A percentile compares a stretch with the other conserved stretches of the same genome.
Conservation (phyloP, 1,140 invertebrate species). For the Euschistus heros region DNA sequence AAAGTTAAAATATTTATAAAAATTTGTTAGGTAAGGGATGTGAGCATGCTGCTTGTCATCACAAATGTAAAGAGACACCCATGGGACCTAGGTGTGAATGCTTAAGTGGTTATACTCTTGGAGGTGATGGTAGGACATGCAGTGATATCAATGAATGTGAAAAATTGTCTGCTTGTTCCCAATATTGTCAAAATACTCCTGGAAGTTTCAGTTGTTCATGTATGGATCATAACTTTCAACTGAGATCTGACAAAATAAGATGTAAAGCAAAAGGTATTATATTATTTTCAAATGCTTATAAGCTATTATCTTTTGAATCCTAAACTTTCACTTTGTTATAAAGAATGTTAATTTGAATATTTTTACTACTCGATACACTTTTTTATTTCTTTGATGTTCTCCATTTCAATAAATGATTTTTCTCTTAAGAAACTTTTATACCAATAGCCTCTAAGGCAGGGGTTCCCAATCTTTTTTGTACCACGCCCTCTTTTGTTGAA, state of each 20-base stretch:
- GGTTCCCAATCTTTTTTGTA: no score
- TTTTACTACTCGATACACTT: no score
- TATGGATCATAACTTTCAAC: conserved; percentile 53
- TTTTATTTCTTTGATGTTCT: no score
- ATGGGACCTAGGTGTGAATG: conserved; percentile 30
- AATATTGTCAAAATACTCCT: conserved; percentile 67
- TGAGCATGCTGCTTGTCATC: conserved; percentile 24
- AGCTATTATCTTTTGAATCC: no score
- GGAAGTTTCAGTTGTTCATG: conserved; percentile 81
- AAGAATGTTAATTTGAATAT: no score
- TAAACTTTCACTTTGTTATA: no score
- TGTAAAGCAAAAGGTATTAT: conserved; percentile 49
- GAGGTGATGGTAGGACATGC: conserved; percentile 27
- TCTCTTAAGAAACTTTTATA: no score
- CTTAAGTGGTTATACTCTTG: conserved; percentile 26
- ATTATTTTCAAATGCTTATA: no score
- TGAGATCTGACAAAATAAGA: conserved; percentile 51
- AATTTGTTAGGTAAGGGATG: conserved; percentile 26
- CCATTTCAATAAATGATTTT: no score
- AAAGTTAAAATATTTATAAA: background rate
- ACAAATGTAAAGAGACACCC: conserved; percentile 30
- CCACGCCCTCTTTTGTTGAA: no score
- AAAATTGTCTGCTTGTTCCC: conserved; percentile 60
- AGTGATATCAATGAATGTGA: conserved; percentile 32
- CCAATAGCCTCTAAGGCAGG: no score